phyloP scores from a whole-genome alignment of 2,797 vertebrate genomes.

The Hippocampus kuda region DNA sequence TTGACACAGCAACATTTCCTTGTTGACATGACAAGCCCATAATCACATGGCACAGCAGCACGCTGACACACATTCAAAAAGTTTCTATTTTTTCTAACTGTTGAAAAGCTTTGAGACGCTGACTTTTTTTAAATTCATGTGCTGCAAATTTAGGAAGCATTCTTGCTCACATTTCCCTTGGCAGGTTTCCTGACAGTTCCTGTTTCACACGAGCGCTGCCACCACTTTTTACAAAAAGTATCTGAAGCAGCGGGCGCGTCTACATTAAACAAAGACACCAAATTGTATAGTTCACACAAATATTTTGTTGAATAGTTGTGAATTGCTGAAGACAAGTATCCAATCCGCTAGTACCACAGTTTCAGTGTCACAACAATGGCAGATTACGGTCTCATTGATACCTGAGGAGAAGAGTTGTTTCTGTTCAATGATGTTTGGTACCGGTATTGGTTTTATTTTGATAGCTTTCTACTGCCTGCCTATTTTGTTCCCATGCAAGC shows the following conservation, averaged over 20 bases:
- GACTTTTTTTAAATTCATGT: neutral
- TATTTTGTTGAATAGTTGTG: neutral
- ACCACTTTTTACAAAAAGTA: neutral
- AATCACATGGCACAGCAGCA: neutral
- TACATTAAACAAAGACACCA: neutral
- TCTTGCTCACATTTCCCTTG: neutral
- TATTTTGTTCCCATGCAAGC: too few relatives aligned
- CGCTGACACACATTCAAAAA: neutral
- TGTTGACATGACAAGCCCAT: neutral
- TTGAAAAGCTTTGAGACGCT: neutral
- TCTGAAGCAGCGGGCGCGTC: neutral
- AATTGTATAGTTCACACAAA: neutral
- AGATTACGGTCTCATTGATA: neutral
- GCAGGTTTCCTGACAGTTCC: neutral
- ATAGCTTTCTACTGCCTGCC: neutral
- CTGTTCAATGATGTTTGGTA: neutral
- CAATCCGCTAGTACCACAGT: neutral
- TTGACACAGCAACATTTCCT: neutral
- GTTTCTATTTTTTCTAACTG: neutral
- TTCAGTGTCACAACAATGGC: neutral
- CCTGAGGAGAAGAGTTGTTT: neutral
- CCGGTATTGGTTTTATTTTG: neutral
- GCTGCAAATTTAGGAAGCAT: neutral
- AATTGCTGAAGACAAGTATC: neutral
- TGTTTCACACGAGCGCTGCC: neutral